Percentiles rank a stretch among this genome's conserved stretches.
Evolutionary conservation across 2,888 invertebrate genomes (phyloP).

Genomic region (Drosophila trichaetosa): DNA sequence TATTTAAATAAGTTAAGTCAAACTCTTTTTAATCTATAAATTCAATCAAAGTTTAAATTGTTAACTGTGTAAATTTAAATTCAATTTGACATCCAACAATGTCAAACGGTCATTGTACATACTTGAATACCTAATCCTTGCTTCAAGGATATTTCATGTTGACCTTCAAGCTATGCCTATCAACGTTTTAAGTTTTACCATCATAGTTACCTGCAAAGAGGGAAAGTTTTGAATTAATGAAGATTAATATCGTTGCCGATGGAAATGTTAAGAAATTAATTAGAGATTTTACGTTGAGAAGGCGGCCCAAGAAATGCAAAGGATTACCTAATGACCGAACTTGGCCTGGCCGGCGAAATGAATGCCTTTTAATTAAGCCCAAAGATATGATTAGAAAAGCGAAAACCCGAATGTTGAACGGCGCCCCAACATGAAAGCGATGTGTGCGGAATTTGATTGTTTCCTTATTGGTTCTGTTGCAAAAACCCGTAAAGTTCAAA

Average conservation of each 20-base stretch:
- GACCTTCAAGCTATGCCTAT: slow-evolving; percentile 31
- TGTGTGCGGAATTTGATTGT: slow-evolving; percentile 31
- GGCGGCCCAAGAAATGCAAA: slow-evolving; percentile 19
- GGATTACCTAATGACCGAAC: slow-evolving; percentile 42
- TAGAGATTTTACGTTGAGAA: slow-evolving; percentile 44
- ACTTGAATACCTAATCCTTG: slow-evolving; percentile 10
- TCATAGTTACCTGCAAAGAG: slow-evolving; percentile 57
- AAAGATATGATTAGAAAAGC: slow-evolving; percentile 52
- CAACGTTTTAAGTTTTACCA: slow-evolving; percentile 5
- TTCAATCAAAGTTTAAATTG: background rate
- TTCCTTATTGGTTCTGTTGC: slow-evolving; percentile 14
- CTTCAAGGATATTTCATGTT: slow-evolving; percentile 8
- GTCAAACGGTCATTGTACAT: background rate
- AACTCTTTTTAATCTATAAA: background rate
- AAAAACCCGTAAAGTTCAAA: slow-evolving; percentile 43
- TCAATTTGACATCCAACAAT: background rate
- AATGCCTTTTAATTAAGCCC: slow-evolving; percentile 53
- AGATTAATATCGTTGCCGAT: slow-evolving; percentile 61
- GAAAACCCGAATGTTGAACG: slow-evolving; percentile 36
- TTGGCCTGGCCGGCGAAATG: slow-evolving; percentile 15
- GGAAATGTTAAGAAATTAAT: slow-evolving; percentile 67
- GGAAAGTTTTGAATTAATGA: slow-evolving; percentile 65
- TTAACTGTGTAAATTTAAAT: background rate
- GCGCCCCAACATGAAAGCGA: slow-evolving; percentile 45
- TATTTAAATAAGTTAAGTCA: background rate